Percentiles rank a stretch among this genome's conserved stretches.
Evolutionary conservation across 1,140 invertebrate genomes (phyloP).

Genomic region (Dolichoris vasculosae): DNA sequence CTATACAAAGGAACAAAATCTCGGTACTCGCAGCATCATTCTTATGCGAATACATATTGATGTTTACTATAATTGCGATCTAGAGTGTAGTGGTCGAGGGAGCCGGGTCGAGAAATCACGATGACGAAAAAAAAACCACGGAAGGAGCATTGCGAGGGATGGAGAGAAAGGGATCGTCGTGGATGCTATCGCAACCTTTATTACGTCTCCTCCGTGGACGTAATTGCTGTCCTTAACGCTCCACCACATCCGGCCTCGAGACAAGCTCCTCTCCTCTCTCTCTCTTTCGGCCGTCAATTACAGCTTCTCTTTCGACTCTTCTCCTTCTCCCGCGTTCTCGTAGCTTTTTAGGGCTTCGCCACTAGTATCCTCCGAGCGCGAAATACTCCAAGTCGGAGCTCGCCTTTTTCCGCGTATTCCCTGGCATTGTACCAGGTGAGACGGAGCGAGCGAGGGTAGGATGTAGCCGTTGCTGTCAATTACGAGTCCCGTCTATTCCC

Average conservation of each 20-base stretch:
- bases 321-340: background rate
- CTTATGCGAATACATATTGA: background rate
- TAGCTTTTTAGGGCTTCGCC: conserved; percentile 33
- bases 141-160: too few species aligned
- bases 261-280: conserved; percentile 30
- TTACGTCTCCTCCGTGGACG: conserved; percentile 62
- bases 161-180: conserved; percentile 49
- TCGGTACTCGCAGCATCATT: background rate
- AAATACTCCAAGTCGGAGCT: conserved; percentile 28
- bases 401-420: conserved; percentile 27
- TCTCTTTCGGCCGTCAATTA: conserved; percentile 41
- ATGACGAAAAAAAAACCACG: conserved; percentile 4
- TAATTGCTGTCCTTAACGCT: conserved; percentile 65
- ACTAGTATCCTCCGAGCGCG: conserved; percentile 28
- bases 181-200: conserved; percentile 58
- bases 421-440: conserved; percentile 33
- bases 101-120: background rate
- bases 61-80: conserved; percentile 12
- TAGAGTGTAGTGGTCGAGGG: background rate
- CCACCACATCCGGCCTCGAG: conserved; percentile 63
- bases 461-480: conserved; percentile 66
- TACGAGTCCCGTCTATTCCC: conserved; percentile 67
- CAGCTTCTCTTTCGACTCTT: conserved; percentile 35
- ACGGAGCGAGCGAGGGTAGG: conserved; percentile 43
- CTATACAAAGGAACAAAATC: background rate